Percentiles rank a stretch among this genome's conserved stretches.
phyloP scores from a whole-genome alignment of 2,797 vertebrate species.

The Urophycis tenuis region DNA sequence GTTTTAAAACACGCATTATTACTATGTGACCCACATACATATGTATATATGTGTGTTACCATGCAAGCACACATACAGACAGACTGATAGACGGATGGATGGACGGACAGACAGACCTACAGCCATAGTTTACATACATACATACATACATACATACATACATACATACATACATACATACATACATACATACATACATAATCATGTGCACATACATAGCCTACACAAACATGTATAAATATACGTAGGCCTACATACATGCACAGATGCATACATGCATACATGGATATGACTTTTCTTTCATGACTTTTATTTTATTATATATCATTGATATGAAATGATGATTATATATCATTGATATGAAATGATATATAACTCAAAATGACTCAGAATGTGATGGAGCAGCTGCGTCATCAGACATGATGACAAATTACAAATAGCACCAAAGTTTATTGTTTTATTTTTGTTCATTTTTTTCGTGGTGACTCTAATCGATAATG shows the following conservation, averaged over 20 bases:
- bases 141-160: background rate
- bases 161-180: slow-evolving; percentile 9
- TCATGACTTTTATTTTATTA: no score
- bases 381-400: background rate
- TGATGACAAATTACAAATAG: background rate
- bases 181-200: slow-evolving; percentile 12
- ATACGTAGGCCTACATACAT: slow-evolving; percentile 4
- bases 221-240: background rate
- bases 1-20: background rate
- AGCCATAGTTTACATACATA: background rate
- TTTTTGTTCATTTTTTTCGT: background rate
- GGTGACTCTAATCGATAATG: background rate
- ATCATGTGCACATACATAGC: no score
- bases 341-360: background rate
- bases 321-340: background rate
- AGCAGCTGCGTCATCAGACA: background rate
- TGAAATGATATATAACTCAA: no score
- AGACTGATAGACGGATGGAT: no score
- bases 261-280: background rate
- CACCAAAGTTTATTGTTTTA: background rate
- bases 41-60: background rate
- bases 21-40: background rate
- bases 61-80: background rate
- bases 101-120: background rate
- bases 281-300: background rate